Conservation (phyloP, 2,113 vertebrate genomes). For the Struthidea cinerea region DNA sequence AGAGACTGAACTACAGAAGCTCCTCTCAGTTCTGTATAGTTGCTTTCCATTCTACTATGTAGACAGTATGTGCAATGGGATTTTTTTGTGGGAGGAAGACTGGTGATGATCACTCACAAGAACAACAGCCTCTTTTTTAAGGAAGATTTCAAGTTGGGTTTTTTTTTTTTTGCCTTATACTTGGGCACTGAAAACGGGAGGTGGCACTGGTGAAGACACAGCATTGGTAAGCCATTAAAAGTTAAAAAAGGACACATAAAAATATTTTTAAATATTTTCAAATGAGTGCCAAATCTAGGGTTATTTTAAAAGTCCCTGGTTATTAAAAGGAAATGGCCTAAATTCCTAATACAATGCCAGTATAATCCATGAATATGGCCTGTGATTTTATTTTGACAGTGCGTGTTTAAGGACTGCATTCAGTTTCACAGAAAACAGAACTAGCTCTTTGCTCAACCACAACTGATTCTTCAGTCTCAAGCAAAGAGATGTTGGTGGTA, state of each 20-base stretch:
- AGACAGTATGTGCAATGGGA: neutral
- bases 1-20: neutral
- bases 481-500: neutral
- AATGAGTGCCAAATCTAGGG: neutral
- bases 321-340: neutral
- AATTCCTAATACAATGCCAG: neutral
- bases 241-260: neutral
- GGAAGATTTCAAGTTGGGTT: neutral
- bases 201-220: neutral
- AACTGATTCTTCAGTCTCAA: neutral
- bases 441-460: neutral
- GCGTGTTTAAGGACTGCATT: neutral
- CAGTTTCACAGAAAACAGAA: neutral
- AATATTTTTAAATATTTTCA: neutral
- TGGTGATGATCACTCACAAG: neutral
- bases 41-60: neutral
- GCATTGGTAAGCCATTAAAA: neutral
- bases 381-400: neutral
- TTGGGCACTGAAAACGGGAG: neutral
- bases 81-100: neutral
- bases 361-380: neutral
- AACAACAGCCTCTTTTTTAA: neutral
- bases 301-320: neutral
- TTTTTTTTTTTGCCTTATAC: neutral
- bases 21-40: neutral